Conservation (phyloP, 2,113 vertebrate species). For the Tetraodon nigroviridis region DNA sequence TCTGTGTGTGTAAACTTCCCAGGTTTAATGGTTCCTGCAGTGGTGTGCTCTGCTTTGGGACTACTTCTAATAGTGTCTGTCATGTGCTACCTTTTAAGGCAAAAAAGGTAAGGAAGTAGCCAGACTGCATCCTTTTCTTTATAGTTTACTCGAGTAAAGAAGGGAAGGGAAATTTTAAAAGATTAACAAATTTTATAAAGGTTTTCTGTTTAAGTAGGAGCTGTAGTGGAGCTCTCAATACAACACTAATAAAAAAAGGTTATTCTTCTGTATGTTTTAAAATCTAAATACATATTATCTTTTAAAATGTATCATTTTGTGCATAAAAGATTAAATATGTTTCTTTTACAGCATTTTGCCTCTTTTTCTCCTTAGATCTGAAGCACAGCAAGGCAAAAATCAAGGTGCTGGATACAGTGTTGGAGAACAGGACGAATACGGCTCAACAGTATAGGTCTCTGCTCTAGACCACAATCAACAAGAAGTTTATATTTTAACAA, state of each 20-base stretch:
- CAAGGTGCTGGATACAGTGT: constrained; percentile 71
- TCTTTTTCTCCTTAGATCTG: constrained; percentile 47
- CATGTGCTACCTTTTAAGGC: constrained; percentile 74
- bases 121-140: not conserved
- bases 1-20: constrained; percentile 37
- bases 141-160: not conserved
- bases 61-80: constrained; percentile 66
- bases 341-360: not conserved
- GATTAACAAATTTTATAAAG: not conserved
- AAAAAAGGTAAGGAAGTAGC: constrained; percentile 75
- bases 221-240: no score
- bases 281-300: no score
- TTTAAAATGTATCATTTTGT: no score
- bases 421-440: constrained; percentile 64
- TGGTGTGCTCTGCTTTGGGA: constrained; percentile 71
- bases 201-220: not conserved
- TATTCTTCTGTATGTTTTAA: no score
- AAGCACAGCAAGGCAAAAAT: constrained; percentile 48
- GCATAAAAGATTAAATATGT: not conserved
- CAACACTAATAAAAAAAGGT: no score
- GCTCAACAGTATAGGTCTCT: constrained; percentile 72
- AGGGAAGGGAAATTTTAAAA: no score
- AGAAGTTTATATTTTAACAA: constrained; percentile 15
- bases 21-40: constrained; percentile 78
- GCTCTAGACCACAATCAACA: constrained; percentile 1